Evolutionary conservation across 92 coral and sea anemone genomes (phyloP).

Genomic region (Phenganax stokvisi): DNA sequence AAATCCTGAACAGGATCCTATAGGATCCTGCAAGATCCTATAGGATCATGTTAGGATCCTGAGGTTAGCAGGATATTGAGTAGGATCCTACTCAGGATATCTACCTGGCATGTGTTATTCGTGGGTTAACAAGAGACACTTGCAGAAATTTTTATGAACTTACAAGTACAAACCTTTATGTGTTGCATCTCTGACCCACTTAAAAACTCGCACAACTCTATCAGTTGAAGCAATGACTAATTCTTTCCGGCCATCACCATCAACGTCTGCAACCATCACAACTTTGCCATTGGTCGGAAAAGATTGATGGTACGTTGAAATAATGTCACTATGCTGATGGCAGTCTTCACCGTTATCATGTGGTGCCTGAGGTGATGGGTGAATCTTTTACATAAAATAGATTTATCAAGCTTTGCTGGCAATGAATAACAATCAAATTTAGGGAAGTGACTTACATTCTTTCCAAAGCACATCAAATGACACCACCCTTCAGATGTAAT

Average conservation of each 20-base stretch:
- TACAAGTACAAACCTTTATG: not conserved
- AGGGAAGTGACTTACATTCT: not conserved
- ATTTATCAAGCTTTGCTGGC: not conserved
- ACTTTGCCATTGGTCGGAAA: conserved; percentile 75
- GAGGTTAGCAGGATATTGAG: too few species aligned
- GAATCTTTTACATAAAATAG: too few species aligned
- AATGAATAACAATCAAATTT: not conserved
- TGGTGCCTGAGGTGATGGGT: not conserved
- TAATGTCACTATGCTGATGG: conserved; percentile 25
- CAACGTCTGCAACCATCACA: conserved; percentile 68
- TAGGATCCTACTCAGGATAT: too few species aligned
- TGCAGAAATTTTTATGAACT: not conserved
- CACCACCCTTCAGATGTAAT: conserved; percentile 95
- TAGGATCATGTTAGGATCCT: too few species aligned
- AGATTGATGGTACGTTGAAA: conserved; percentile 63
- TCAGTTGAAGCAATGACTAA: conserved; percentile 82
- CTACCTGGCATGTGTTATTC: not conserved
- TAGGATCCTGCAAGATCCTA: too few species aligned
- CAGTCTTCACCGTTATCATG: not conserved
- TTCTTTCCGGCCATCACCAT: conserved; percentile 72
- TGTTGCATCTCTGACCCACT: conserved; percentile 42
- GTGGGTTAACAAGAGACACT: not conserved
- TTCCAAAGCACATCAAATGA: conserved; percentile 49
- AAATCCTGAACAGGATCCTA: too few species aligned
- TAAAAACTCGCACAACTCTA: conserved; percentile 64